Conservation (phyloP, 2,113 vertebrate species). For the Saiga tatarica region DNA sequence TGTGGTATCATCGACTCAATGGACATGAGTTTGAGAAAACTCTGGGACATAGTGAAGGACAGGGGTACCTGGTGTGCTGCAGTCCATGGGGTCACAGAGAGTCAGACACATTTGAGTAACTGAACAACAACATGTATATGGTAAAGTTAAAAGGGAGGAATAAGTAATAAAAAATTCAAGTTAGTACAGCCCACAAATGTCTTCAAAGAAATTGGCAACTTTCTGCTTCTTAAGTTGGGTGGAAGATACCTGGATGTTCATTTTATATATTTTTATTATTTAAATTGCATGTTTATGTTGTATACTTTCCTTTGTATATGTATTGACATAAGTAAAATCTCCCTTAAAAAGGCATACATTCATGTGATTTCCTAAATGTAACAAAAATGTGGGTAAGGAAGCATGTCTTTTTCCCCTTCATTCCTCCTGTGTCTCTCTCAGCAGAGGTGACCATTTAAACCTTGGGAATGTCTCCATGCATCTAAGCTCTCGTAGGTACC, state of each 20-base stretch:
- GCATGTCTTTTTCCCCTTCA: background rate
- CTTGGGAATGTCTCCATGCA: background rate
- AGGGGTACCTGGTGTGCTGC: background rate
- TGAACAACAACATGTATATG: background rate
- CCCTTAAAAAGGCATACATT: background rate
- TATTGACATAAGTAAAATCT: background rate
- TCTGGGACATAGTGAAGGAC: background rate
- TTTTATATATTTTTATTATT: slow-evolving; percentile 5
- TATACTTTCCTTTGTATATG: background rate
- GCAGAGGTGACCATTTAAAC: background rate
- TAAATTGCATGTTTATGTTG: background rate
- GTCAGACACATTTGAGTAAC: background rate
- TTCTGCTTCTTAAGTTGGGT: background rate
- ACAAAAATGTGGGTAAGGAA: background rate
- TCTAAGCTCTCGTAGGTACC: background rate
- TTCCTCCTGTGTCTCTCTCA: background rate
- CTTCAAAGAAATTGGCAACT: background rate
- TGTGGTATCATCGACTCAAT: background rate
- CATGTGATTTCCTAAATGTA: background rate
- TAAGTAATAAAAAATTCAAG: background rate
- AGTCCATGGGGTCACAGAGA: background rate
- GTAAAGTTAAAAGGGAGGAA: background rate
- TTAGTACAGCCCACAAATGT: background rate
- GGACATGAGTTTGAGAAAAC: background rate
- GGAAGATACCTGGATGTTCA: background rate